Conservation (phyloP, 1,140 invertebrate species). For the Doryteuthis pealeii region DNA sequence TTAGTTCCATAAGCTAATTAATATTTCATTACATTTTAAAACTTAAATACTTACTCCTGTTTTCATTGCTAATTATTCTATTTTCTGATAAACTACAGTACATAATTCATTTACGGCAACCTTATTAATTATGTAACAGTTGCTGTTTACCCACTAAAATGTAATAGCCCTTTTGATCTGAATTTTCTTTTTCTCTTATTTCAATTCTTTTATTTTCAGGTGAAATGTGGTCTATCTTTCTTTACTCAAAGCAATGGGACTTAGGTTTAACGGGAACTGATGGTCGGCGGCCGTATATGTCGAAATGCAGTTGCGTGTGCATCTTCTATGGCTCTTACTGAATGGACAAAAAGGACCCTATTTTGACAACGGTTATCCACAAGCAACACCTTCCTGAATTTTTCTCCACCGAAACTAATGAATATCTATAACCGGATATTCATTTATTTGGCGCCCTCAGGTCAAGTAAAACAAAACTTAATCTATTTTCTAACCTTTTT, state of each 20-base stretch:
- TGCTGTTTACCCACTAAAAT: too few species aligned
- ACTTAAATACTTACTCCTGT: too few species aligned
- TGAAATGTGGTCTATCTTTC: constrained; percentile 84
- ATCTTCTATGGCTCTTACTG: constrained; percentile 52
- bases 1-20: too few species aligned
- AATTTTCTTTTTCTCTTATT: too few species aligned
- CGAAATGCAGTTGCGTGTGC: constrained; percentile 39
- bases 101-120: too few species aligned
- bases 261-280: constrained; percentile 67
- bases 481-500: too few species aligned
- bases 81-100: too few species aligned
- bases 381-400: constrained; percentile 21
- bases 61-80: too few species aligned
- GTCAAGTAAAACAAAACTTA: constrained; percentile 54
- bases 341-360: constrained; percentile 52
- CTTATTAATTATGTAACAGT: too few species aligned
- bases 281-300: constrained; percentile 39
- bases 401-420: constrained; percentile 23
- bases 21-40: too few species aligned
- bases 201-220: constrained; percentile 62
- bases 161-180: too few species aligned
- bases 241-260: constrained; percentile 82
- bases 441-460: constrained; percentile 33
- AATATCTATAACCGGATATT: constrained; percentile 39
- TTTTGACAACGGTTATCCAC: constrained; percentile 33